A percentile compares a stretch with the other conserved stretches of the same genome.
Conservation (phyloP, 2,113 vertebrate genomes). For the Naja naja region DNA sequence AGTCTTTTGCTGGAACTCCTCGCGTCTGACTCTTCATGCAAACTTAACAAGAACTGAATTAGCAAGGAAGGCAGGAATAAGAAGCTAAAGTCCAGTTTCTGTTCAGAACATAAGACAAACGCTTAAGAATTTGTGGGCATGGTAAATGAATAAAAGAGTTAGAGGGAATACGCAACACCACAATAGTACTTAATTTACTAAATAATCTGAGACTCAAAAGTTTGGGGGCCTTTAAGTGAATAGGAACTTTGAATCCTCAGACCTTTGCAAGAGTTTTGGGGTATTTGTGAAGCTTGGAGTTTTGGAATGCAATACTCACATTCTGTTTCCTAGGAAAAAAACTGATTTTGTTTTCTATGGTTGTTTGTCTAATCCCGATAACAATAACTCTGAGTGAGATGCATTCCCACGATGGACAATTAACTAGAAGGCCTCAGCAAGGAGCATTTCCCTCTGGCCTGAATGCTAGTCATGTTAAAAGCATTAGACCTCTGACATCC, state of each 20-base stretch:
- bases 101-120: background rate
- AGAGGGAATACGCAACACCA: background rate
- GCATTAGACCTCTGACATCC: constrained; percentile 17
- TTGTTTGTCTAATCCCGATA: constrained; percentile 13
- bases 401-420: constrained; percentile 14
- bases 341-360: background rate
- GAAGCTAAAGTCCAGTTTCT: background rate
- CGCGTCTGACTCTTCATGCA: too few relatives aligned
- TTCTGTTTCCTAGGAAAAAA: background rate
- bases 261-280: background rate
- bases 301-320: background rate
- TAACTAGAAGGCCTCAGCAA: background rate
- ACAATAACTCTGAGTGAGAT: background rate
- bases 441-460: constrained; percentile 19
- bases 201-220: background rate
- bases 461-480: constrained; percentile 19
- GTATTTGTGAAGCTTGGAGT: background rate
- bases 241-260: background rate
- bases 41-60: too few relatives aligned
- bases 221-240: background rate
- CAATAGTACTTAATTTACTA: background rate
- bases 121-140: background rate
- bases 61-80: background rate
- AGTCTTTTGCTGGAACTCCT: too few relatives aligned
- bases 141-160: background rate